Percentiles rank a stretch among this genome's conserved stretches.
These are phyloP conservation scores for Daubentonia madagascariensis DNA, from an alignment of 2,113 vertebrate genomes.

Conservation along the genomic window DNA sequence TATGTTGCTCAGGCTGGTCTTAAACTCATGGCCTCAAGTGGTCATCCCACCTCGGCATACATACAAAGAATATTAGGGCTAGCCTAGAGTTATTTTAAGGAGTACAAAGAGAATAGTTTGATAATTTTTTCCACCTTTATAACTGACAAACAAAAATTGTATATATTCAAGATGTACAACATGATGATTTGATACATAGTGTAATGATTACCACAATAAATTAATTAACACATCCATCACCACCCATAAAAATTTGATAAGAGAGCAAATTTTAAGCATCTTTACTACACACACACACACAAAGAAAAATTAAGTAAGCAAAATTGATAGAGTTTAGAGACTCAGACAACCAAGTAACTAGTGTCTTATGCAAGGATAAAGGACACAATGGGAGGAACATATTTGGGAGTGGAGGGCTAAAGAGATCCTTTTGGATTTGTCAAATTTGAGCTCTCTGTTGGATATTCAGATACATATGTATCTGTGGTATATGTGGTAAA, in stretches of 20 bases:
- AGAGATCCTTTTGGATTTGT: background rate
- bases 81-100: background rate
- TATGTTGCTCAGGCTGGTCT: no score
- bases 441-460: background rate
- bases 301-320: background rate
- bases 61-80: background rate
- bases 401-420: background rate
- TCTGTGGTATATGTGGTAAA: background rate
- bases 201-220: background rate
- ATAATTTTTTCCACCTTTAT: background rate
- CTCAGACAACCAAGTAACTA: background rate
- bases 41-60: no score
- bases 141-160: background rate
- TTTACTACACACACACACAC: background rate
- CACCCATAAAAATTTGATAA: background rate
- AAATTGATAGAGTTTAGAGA: background rate
- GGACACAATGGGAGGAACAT: background rate
- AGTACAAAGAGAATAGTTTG: background rate
- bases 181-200: background rate
- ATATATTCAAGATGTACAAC: background rate
- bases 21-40: no score
- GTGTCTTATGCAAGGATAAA: background rate
- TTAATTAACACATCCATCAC: background rate
- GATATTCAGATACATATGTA: background rate
- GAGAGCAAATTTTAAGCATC: background rate